Evolutionary conservation across 2,888 invertebrate species (phyloP), one percentile per base, ranked within the genome.

Genomic region (Callosobruchus maculatus): DNA sequence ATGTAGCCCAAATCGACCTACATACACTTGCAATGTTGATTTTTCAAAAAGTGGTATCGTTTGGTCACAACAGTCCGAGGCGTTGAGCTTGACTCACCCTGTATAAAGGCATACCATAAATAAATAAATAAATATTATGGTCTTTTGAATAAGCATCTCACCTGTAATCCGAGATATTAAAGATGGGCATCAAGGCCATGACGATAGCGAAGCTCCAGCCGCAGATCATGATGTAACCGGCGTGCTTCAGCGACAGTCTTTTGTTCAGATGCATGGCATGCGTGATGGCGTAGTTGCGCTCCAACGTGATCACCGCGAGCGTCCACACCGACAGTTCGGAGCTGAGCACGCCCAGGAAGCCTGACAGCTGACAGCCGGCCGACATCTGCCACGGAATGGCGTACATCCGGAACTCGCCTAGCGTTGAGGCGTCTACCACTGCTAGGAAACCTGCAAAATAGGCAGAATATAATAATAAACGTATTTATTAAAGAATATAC

Each of bases 351-450:
- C 97, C 97, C 70, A 99, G 90, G 86, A 98, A 98, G 30, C 99
- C 99, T 0, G 98, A 97, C 71, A 97, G 89, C 84, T 96, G 95
- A 87, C 98, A 99, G 26, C 95, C 96, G 67, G 93, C 91, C 30
- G 97, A 97, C 93, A 96, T 95, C 89, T 99, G 99, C 98, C 99
- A 99, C 0, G 95, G 94, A 78, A 99, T 97, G 20, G 98, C 98
- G 88, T 96, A 96, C 90, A 94, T 95, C 80, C 97, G 93, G 88
- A 98, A 99, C 87, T 97, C 96, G 22, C 98, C 98, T 75, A 98
- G 88, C 0, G 98, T 98, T 22, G 96, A 95, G 0, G 97, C 97
- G 87, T 99, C 99, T 72, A 98, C 96, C 69, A 98, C 95, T 0
- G 98, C 98, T 82, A 99, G 88, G 82, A 98, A 93, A 0, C 97